Percentiles rank a stretch among this genome's conserved stretches.
These are phyloP conservation scores for Nipponacmea schrenckii DNA, from an alignment of 2,888 invertebrate species.

Conservation along the genomic window DNA sequence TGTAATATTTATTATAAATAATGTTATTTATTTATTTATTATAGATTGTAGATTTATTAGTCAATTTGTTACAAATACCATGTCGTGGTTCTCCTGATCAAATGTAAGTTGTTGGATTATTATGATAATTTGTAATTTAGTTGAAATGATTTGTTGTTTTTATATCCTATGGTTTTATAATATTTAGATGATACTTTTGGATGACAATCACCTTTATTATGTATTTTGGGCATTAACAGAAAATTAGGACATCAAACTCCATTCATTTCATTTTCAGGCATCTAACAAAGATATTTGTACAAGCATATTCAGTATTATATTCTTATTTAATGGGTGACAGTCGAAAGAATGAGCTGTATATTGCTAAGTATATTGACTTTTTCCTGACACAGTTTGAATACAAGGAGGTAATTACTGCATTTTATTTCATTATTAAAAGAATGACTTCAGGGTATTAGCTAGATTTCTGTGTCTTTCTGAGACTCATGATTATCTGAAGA, in stretches of 20 bases:
- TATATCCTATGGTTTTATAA: too few species aligned
- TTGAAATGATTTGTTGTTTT: too few species aligned
- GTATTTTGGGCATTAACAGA: too few species aligned
- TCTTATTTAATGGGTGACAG: conserved; percentile 65
- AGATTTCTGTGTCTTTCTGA: too few species aligned
- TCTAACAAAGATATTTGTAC: conserved; percentile 58
- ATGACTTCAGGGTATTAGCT: too few species aligned
- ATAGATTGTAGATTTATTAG: conserved; percentile 63
- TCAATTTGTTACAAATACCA: conserved; percentile 58
- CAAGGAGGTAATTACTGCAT: conserved; percentile 44
- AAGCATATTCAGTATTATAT: conserved; percentile 62
- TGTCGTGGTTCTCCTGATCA: conserved; percentile 55
- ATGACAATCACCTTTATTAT: too few species aligned
- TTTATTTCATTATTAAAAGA: too few species aligned
- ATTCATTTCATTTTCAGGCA: conserved; percentile 51
- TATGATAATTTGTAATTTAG: too few species aligned
- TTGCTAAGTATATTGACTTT: conserved; percentile 66
- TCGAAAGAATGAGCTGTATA: conserved; percentile 66
- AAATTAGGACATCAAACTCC: too few species aligned
- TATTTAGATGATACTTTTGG: too few species aligned
- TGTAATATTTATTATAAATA: too few species aligned
- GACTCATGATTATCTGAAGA: too few species aligned
- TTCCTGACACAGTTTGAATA: conserved; percentile 64
- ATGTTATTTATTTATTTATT: conserved; percentile 12
- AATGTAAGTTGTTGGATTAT: conserved; percentile 41